Percentiles rank a stretch among this genome's conserved stretches.
These are phyloP conservation scores for Sinella curviseta DNA, from an alignment of 1,140 invertebrate species.

Conservation along the genomic window DNA sequence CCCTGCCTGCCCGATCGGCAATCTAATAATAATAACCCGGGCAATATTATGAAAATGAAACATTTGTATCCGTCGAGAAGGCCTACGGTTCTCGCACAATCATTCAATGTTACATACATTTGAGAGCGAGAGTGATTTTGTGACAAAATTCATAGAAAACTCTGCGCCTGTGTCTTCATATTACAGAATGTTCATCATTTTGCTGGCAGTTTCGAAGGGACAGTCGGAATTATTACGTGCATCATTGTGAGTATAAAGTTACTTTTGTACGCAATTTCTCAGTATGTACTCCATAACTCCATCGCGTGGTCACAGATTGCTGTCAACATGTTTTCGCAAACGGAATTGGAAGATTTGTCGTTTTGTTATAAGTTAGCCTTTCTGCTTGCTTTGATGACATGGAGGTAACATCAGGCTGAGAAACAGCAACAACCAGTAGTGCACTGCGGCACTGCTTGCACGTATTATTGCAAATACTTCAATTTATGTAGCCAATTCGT, in stretches of 20 bases:
- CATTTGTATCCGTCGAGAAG: no score
- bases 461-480: no score
- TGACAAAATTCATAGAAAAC: background rate
- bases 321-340: background rate
- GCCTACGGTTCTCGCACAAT: no score
- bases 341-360: background rate
- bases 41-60: background rate
- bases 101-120: no score
- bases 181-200: background rate
- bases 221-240: no score
- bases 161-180: background rate
- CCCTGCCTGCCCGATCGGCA: background rate
- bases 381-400: background rate
- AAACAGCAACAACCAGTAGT: background rate
- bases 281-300: no score
- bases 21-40: background rate
- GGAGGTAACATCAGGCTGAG: background rate
- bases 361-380: background rate
- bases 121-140: background rate
- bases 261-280: background rate
- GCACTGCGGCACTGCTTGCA: no score
- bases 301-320: background rate
- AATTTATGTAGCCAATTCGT: no score
- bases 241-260: no score
- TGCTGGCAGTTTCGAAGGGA: no score